Base-by-base conservation (phyloP, 2,888 invertebrate species). In the Tinea pellionella region DNA sequence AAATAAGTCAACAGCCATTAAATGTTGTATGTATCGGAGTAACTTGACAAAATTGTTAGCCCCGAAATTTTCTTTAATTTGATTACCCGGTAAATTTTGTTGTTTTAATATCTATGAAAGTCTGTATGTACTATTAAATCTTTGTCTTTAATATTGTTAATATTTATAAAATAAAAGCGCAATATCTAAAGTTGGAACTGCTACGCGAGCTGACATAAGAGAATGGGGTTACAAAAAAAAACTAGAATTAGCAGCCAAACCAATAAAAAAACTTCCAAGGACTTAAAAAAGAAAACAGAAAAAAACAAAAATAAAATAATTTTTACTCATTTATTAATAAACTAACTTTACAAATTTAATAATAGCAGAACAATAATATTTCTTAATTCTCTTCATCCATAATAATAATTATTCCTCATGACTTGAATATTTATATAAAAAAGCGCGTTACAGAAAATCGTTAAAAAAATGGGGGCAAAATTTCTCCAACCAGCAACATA, bases 261-360 rank as follows among this genome's bases (percentile, higher is more conserved):
- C n/a, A n/a, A 37, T 1, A 37, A 37, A 37, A 37, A 37, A 37
- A 9, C 37, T 24, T 24, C 2, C 9, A 37, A 37, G 37, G 11
- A 37, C 9, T 6, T 6, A 18, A 12, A 55, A 55, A 18, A 42
- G 59, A 60, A 61, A 29, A 43, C 59, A 32, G 61, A 53, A 64
- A 67, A 72, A 71, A 85, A 81, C 82, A 77, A 71, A 79, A 68
- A 67, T 72, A 62, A 63, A 65, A 43, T 43, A 29, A 43, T 75
- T 76, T 84, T 87, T 86, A 84, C 78, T 86, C 83, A 85, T 87
- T 87, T 87, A 87, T 86, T 87, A 87, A 87, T 87, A 87, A 87
- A 87, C 87, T 87, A 87, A 87, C 86, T 87, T 87, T 87, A 87
- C 86, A 86, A 87, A 87, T 87, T 85, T 86, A 87, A 87, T 87